Percentiles rank a stretch among this genome's conserved stretches.
phyloP scores from a whole-genome alignment of 2,888 invertebrate species.

The Hetaerina titia region DNA sequence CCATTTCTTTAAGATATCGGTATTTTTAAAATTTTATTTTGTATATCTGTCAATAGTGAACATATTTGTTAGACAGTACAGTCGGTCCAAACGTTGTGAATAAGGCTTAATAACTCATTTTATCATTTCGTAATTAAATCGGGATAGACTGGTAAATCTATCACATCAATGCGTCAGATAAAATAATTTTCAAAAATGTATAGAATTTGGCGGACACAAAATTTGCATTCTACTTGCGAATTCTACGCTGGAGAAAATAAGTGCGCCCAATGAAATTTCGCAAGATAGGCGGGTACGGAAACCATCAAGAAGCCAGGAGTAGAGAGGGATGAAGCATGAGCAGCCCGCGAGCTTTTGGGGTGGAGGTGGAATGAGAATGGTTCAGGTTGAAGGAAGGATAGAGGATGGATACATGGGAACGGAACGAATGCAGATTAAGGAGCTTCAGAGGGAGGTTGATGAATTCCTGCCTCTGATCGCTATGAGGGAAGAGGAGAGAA shows the following conservation, averaged over 20 bases:
- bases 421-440: slow-evolving; percentile 51
- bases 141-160: neutral
- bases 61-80: no score
- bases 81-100: no score
- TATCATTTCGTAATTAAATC: neutral
- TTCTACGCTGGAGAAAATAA: neutral
- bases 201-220: neutral
- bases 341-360: neutral
- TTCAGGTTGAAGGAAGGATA: neutral
- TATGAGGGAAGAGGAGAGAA: neutral
- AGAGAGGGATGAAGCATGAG: neutral
- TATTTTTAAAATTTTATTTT: no score
- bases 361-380: neutral
- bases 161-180: neutral
- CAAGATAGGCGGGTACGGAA: neutral
- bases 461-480: neutral
- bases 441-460: neutral
- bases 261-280: neutral
- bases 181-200: neutral
- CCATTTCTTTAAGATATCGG: no score
- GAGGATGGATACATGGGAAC: neutral
- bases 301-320: neutral
- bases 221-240: neutral
- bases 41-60: no score
- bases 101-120: no score